These are phyloP conservation scores for Cylindroiulus punctatus DNA, from an alignment of 2,888 invertebrate species.

Conservation along the genomic window DNA sequence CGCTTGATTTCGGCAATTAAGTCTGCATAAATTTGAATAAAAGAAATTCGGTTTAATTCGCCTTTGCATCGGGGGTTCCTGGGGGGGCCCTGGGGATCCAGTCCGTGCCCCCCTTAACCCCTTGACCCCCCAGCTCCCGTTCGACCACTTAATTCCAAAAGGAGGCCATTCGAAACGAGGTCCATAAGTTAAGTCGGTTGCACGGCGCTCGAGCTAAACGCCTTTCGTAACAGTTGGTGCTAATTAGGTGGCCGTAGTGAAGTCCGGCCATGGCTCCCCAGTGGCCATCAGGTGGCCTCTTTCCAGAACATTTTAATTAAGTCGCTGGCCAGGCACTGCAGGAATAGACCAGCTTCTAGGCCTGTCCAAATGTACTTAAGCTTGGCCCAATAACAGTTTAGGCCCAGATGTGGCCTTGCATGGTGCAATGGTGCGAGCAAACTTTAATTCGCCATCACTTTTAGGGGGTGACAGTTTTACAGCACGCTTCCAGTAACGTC, in stretches of 20 bases:
- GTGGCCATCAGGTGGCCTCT: conserved; percentile 47
- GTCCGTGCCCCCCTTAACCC: conserved; percentile 4
- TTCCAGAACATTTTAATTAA: conserved; percentile 46
- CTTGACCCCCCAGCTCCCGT: background rate
- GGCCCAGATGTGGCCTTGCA: background rate
- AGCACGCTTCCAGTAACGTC: background rate
- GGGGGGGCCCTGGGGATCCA: no score
- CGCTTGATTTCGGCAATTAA: conserved; percentile 38
- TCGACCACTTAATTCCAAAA: background rate
- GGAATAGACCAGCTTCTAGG: no score
- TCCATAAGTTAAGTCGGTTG: background rate
- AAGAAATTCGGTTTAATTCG: conserved; percentile 34
- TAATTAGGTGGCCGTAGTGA: conserved; percentile 47
- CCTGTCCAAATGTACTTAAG: no score
- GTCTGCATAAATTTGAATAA: conserved; percentile 38
- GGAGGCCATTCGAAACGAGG: background rate
- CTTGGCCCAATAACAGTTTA: no score
- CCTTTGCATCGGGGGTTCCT: no score
- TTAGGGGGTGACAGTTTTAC: conserved; percentile 29
- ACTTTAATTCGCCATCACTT: background rate
- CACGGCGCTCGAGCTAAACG: background rate
- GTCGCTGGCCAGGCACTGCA: no score
- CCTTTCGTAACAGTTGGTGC: conserved; percentile 3
- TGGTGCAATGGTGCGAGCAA: background rate
- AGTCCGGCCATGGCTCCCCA: conserved; percentile 37